Conservation (phyloP, 2,797 vertebrate genomes). For the Todus mexicanus region DNA sequence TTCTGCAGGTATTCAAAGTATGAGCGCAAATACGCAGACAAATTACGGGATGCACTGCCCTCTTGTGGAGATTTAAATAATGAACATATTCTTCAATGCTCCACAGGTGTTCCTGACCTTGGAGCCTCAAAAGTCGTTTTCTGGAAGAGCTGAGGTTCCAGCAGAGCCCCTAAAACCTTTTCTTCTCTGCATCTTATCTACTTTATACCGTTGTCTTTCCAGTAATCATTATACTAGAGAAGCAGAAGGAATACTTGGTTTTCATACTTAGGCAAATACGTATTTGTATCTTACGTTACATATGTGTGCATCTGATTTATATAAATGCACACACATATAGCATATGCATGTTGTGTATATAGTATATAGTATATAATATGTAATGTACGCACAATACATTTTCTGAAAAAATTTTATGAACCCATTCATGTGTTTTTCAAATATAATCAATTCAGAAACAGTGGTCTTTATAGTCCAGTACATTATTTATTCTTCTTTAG, state of each 20-base stretch:
- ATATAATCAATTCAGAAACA: background rate
- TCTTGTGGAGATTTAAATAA: background rate
- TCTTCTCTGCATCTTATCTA: background rate
- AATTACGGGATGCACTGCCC: background rate
- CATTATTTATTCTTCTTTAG: background rate
- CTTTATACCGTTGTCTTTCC: background rate
- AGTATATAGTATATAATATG: background rate
- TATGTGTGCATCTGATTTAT: background rate
- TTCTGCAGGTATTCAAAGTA: background rate
- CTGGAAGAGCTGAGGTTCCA: background rate
- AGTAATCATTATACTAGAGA: background rate
- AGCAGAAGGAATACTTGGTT: background rate
- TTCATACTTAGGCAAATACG: background rate
- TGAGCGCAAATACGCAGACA: rapidly evolving
- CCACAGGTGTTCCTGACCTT: background rate
- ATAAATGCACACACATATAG: background rate
- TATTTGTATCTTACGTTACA: background rate
- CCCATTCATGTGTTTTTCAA: background rate
- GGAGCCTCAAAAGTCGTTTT: background rate
- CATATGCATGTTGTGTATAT: background rate
- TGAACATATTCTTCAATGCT: background rate
- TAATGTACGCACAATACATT: background rate
- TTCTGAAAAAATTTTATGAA: background rate
- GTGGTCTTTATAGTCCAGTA: background rate
- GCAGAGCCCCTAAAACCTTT: background rate